Evolutionary conservation across 2,797 vertebrate species (phyloP), one percentile per base, ranked within the genome.

Genomic region (Taenioides sp.): DNA sequence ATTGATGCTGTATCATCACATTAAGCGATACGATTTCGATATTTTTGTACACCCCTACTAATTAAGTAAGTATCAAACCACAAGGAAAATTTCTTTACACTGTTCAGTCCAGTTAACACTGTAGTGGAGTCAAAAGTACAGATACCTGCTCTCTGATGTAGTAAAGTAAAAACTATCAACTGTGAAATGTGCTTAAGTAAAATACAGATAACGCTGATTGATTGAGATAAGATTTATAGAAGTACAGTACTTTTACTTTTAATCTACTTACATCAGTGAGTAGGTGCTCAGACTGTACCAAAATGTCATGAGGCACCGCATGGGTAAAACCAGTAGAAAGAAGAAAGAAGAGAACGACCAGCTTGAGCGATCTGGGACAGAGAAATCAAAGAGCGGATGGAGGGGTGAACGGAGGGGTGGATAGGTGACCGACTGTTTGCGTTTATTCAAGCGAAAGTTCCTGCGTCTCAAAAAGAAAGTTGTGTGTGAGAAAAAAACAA

Each of bases 401-500:
- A 65, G 70, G 31, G 63, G 0, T 25, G 57, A 60, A 58, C 43
- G 73, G 72, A 65, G 69, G 37, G 65, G n/a, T 70, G 74, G 81
- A 83, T 28, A 59, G 57, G 57, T 71, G 50, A 31, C 0, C 5
- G n/a, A 72, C 37, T 84, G 77, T 85, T 80, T 61, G 67, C 50
- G 0, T 70, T 52, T 71, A 59, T 73, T 84, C 76, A 79, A 60
- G 79, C 62, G 34, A 81, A 79, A 78, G 62, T 28, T 76, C 64
- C 31, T 55, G 77, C 37, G 20, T 40, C 74, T 50, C n/a, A 37
- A 65, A 67, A 57, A n/a, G 11, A 12, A 63, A 58, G 12, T 28
- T 27, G 31, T 23, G 47, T 69, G 74, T 72, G 74, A 76, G 76
- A 75, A 60, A 68, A 73, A 78, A 20, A 9, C 20, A 37, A 25